phyloP scores from a whole-genome alignment of 2,797 vertebrate genomes.

The Helostoma temminkii region DNA sequence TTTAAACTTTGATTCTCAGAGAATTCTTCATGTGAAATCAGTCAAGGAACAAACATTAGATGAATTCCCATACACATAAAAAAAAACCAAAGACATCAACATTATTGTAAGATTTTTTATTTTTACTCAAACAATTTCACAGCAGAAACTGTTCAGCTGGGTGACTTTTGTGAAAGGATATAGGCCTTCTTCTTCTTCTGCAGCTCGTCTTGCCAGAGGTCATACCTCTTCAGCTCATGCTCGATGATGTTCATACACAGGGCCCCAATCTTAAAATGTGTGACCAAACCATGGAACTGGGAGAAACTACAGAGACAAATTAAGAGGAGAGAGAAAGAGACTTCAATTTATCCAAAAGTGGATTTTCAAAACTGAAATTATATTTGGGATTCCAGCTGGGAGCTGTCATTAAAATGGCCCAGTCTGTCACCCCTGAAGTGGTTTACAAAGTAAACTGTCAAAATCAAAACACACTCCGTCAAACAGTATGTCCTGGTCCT shows the following conservation, averaged over 20 bases:
- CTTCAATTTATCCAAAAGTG: slow-evolving; percentile 50
- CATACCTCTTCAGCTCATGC: slow-evolving; percentile 93
- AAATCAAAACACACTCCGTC: slow-evolving; percentile 67
- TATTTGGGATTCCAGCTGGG: slow-evolving; percentile 55
- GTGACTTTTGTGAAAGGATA: slow-evolving; percentile 86
- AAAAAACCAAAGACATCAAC: too few species aligned
- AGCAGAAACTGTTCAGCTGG: too few species aligned
- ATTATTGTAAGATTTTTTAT: too few species aligned
- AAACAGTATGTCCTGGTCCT: slow-evolving; percentile 54
- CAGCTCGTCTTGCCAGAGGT: slow-evolving; percentile 95
- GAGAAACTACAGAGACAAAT: slow-evolving; percentile 87
- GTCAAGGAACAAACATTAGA: slow-evolving; percentile 47
- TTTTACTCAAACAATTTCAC: neutral
- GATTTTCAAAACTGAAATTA: slow-evolving; percentile 45
- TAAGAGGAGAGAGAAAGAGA: slow-evolving; percentile 48
- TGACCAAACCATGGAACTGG: slow-evolving; percentile 93
- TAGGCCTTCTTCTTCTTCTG: slow-evolving; percentile 94
- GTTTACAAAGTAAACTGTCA: slow-evolving; percentile 66
- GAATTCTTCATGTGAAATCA: slow-evolving; percentile 88
- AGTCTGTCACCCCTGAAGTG: slow-evolving; percentile 59
- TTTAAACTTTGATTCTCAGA: slow-evolving; percentile 90
- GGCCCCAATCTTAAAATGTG: slow-evolving; percentile 94
- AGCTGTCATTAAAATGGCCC: slow-evolving; percentile 55
- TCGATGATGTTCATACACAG: slow-evolving; percentile 96
- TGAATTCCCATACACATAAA: neutral